Evolutionary conservation across 2,888 invertebrate species (phyloP), one percentile per base, ranked within the genome.

Genomic region (Salpingus planirostris): DNA sequence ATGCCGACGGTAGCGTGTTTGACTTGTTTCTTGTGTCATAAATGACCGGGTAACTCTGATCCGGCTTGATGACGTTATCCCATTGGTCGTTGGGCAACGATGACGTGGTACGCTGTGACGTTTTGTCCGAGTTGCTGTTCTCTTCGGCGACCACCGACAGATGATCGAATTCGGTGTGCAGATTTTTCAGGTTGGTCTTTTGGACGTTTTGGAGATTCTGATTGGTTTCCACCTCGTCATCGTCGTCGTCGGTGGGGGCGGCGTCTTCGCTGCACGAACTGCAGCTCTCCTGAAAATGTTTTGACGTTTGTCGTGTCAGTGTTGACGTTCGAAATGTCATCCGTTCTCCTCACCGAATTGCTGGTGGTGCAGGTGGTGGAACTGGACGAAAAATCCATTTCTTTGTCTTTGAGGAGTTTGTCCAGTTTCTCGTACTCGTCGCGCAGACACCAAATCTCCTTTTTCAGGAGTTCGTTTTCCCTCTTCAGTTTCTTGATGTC

Each of bases 381-480:
- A 3, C 61, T 66, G 3, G 62, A 62, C 2, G 63, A 61, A 34
- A 58, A 59, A 30, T 59, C 59, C 24, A 60, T 49, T 36, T 61
- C 60, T 42, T 55, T 70, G 42, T 69, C 76, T 33, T 78, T 78
- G 54, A 90, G 71, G 59, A 87, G 72, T 52, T 78, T 80, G 64
- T 89, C 88, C 49, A 90, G 69, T 31, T 86, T 76, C 60, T 90
- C 89, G 64, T 89, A 90, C 64, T 90, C 89, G 61, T 90, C 89
- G 15, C 90, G 73, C 29, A 90, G 71, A 34, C 82, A 81, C 70
- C 87, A 89, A 57, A 90, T 86, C 66, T 90, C 90, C 12, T 87
- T 71, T 52, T 87, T 79, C 33, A 91, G 68, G 60, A 86, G 84
- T 47, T 90, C 89, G 69, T 90, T 90, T 59, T 91, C 90, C 24